Evolutionary conservation across 2,797 vertebrate species (phyloP).

Genomic region (Poeciliopsis presidionis): DNA sequence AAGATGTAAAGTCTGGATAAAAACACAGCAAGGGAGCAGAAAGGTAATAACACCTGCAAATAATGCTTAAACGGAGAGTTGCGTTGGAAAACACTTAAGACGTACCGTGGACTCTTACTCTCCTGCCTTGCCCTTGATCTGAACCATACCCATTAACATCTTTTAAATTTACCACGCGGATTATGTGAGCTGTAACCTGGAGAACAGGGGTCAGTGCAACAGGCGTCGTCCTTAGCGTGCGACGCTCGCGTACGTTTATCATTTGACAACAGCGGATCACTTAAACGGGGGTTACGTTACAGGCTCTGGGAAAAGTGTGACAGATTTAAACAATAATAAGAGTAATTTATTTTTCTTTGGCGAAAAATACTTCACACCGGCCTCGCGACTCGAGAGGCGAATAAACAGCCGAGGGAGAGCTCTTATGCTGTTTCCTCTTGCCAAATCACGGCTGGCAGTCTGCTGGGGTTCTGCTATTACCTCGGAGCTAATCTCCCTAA

Average conservation of each 20-base stretch:
- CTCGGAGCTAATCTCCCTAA: conserved; percentile 64
- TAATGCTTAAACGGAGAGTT: neutral
- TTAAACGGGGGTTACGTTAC: conserved; percentile 71
- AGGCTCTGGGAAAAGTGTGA: conserved; percentile 44
- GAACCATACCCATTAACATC: conserved; percentile 62
- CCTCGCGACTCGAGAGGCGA: conserved; percentile 52
- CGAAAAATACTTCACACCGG: conserved; percentile 79
- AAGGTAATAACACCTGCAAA: neutral
- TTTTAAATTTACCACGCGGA: conserved; percentile 57
- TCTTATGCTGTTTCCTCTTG: conserved; percentile 52
- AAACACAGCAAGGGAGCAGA: neutral
- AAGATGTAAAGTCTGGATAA: neutral
- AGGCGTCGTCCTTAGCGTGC: conserved; percentile 21
- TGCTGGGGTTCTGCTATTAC: conserved; percentile 62
- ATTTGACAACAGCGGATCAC: conserved; percentile 76
- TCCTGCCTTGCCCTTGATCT: conserved; percentile 55
- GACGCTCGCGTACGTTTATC: conserved; percentile 68
- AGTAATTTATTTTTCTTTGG: conserved; percentile 77
- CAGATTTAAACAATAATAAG: conserved; percentile 77
- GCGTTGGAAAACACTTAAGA: neutral
- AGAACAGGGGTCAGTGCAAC: conserved; percentile 54
- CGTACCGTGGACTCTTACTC: conserved; percentile 21
- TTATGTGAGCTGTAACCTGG: conserved; percentile 41
- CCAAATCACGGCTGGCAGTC: conserved; percentile 52
- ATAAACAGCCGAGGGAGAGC: conserved; percentile 69